Conservation (phyloP, 2,888 invertebrate genomes). For the Formica aserva region DNA sequence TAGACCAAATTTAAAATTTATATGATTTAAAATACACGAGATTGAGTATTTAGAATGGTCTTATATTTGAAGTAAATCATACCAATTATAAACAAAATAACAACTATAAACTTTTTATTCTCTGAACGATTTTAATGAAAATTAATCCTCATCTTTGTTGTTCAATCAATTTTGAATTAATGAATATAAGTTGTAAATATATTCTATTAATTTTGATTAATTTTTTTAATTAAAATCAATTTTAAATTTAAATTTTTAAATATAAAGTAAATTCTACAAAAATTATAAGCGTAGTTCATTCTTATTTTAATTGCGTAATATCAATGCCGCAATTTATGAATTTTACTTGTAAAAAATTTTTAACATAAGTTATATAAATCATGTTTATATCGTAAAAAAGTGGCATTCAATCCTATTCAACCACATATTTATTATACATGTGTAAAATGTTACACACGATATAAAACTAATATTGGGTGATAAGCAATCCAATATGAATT, state of each 20-base stretch:
- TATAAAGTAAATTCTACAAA: not conserved
- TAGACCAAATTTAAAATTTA: not conserved
- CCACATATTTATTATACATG: not conserved
- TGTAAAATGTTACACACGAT: not conserved
- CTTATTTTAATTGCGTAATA: not conserved
- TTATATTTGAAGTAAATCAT: not conserved
- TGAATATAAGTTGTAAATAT: not conserved
- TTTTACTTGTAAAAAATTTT: not conserved
- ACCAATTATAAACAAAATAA: not conserved
- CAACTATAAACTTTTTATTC: not conserved
- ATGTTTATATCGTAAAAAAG: not conserved
- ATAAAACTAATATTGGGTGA: too few species aligned
- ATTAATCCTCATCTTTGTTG: not conserved
- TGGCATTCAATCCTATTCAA: not conserved
- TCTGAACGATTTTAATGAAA: not conserved
- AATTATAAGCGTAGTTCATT: not conserved
- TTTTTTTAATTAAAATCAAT: not conserved
- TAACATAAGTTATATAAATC: not conserved
- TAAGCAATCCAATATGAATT: not conserved
- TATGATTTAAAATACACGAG: not conserved
- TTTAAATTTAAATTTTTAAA: not conserved
- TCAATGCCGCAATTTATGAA: not conserved
- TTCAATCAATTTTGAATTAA: not conserved
- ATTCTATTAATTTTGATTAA: not conserved
- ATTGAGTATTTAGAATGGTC: too few species aligned